Conservation (phyloP, 2,888 invertebrate genomes). For the Zhuqinia jingwanae region DNA sequence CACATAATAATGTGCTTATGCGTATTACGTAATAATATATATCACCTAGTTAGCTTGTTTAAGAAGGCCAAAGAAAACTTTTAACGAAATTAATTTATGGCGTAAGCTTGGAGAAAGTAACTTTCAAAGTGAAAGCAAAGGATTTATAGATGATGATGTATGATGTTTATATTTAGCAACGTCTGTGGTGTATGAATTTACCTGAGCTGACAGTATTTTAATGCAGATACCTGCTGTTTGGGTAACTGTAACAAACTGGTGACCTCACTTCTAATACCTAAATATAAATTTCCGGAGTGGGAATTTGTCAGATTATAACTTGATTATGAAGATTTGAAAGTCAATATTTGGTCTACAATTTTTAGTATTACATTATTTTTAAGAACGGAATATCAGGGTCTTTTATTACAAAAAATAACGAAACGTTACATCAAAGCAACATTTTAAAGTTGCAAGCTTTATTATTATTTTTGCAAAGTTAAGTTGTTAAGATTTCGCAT, state of each 20-base stretch:
- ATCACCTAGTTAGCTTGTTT: too few species aligned
- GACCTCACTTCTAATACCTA: not conserved
- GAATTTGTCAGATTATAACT: not conserved
- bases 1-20: too few species aligned
- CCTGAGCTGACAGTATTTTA: slow-evolving; percentile 56
- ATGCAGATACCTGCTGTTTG: not conserved
- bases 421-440: not conserved
- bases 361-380: not conserved
- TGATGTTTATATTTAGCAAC: not conserved
- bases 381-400: slow-evolving; percentile 46
- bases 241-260: not conserved
- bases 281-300: not conserved
- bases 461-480: too few species aligned
- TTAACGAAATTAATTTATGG: too few species aligned
- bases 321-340: not conserved
- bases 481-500: too few species aligned
- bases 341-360: not conserved
- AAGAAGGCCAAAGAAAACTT: too few species aligned
- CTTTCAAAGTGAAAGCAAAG: too few species aligned
- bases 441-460: not conserved
- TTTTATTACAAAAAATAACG: not conserved
- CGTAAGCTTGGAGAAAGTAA: too few species aligned
- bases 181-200: slow-evolving; percentile 45
- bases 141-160: too few species aligned
- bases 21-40: too few species aligned